Evolutionary conservation across 2,113 vertebrate genomes (phyloP).

Genomic region (Sebastes fasciatus): DNA sequence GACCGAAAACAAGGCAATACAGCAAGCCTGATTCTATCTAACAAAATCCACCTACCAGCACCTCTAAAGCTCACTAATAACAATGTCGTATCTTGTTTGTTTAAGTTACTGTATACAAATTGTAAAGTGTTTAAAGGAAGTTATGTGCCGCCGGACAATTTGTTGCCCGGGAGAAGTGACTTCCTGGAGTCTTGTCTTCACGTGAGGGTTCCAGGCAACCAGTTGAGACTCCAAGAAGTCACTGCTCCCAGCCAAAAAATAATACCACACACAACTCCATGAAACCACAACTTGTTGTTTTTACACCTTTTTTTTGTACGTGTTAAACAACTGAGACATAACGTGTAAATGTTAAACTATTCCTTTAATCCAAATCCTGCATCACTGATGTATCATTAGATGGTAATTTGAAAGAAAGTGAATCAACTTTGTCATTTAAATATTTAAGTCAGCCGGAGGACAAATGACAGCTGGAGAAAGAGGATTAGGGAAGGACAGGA

Average conservation of each 20-base stretch:
- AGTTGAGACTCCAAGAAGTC: background rate
- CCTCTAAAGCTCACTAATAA: background rate
- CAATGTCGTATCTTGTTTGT: background rate
- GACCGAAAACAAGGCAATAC: background rate
- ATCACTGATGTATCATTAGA: background rate
- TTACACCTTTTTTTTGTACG: background rate
- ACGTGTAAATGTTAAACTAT: conserved; percentile 5
- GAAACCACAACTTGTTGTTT: background rate
- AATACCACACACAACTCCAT: background rate
- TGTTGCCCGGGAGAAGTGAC: too few species aligned
- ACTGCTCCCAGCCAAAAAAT: background rate
- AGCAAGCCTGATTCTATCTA: background rate
- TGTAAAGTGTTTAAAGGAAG: too few species aligned
- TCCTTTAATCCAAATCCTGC: background rate
- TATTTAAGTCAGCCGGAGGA: conserved; percentile 28
- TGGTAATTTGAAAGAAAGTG: background rate
- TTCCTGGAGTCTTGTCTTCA: too few species aligned
- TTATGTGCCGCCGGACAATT: too few species aligned
- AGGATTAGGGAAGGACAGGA: conserved; percentile 53
- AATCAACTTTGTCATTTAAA: conserved; percentile 1
- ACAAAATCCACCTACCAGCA: background rate
- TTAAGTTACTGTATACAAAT: too few species aligned
- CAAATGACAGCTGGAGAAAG: conserved; percentile 54
- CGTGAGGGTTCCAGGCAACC: background rate
- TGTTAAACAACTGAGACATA: background rate